Evolutionary conservation across 1,140 invertebrate genomes (phyloP).

Genomic region (Metopolophium dirhodum): DNA sequence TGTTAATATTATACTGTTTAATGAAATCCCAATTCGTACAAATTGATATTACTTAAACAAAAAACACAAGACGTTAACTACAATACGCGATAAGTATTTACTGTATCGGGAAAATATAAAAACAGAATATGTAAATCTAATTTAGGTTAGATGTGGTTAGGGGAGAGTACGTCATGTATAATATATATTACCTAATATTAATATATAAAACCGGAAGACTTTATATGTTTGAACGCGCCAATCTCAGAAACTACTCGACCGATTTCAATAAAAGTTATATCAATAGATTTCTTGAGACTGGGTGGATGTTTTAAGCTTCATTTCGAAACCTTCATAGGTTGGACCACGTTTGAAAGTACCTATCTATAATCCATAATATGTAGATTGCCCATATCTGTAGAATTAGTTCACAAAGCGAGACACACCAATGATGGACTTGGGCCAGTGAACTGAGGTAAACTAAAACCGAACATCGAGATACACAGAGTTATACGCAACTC

Average conservation of each 20-base stretch:
- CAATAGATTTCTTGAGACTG: too few relatives aligned
- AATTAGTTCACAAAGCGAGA: neutral
- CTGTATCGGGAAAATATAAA: neutral
- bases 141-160: neutral
- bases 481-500: too few relatives aligned
- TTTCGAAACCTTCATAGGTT: too few relatives aligned
- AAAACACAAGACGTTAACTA: neutral
- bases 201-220: too few relatives aligned
- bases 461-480: neutral
- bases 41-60: neutral
- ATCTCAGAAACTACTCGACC: too few relatives aligned
- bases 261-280: too few relatives aligned
- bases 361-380: neutral
- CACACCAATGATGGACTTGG: neutral
- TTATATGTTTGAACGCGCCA: too few relatives aligned
- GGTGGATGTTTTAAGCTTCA: too few relatives aligned
- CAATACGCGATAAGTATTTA: neutral
- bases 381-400: neutral
- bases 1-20: neutral
- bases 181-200: neutral
- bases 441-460: neutral
- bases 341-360: neutral
- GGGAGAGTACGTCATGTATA: neutral
- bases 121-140: neutral
- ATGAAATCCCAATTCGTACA: neutral